Conservation (phyloP, 2,113 vertebrate genomes). For the Tricholaema leucomelas region DNA sequence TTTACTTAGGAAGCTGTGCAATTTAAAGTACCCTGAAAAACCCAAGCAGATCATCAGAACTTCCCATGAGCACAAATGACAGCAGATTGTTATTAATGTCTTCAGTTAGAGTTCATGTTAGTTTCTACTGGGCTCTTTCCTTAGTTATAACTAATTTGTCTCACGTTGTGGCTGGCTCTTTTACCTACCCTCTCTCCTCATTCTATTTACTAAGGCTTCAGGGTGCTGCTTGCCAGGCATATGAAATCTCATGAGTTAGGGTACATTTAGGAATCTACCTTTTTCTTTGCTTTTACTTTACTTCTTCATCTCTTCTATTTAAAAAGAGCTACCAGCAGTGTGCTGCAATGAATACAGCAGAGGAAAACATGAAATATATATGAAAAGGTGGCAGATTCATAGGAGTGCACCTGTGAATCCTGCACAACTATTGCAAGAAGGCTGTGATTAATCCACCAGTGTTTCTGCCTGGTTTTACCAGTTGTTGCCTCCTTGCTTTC, state of each 20-base stretch:
- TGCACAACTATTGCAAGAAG: background rate
- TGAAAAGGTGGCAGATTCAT: background rate
- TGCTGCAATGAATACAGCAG: background rate
- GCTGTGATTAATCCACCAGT: background rate
- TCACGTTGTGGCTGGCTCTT: background rate
- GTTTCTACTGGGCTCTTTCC: conserved; percentile 62
- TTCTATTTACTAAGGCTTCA: background rate
- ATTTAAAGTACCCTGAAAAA: background rate
- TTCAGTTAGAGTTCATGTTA: conserved; percentile 66
- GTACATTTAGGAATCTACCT: background rate
- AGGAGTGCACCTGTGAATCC: background rate
- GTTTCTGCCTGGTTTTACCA: background rate
- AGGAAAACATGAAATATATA: background rate
- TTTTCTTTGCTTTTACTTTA: background rate
- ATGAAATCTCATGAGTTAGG: background rate
- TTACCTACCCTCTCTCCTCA: background rate
- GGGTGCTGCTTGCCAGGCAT: background rate
- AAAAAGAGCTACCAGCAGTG: background rate
- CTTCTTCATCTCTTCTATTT: background rate
- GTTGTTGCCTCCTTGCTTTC: background rate
- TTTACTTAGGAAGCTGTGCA: background rate
- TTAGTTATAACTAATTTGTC: conserved; percentile 54
- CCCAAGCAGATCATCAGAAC: background rate
- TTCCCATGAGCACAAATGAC: conserved; percentile 7
- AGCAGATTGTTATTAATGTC: conserved; percentile 38